Conservation (phyloP, 2,797 vertebrate genomes). For the Discoglossus pictus region DNA sequence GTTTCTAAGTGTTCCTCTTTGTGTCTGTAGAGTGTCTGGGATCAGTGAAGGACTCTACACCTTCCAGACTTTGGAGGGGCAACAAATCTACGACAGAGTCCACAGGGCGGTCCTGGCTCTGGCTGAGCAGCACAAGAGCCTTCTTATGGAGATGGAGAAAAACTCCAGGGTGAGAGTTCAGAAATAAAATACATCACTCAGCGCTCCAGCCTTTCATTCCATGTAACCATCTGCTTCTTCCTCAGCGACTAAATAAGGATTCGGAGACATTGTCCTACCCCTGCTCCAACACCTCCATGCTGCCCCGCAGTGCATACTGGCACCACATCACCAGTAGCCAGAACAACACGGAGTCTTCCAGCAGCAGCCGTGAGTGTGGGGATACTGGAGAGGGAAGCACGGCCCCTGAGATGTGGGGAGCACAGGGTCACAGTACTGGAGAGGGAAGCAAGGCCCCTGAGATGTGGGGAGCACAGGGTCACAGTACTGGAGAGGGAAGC, state of each 20-base stretch:
- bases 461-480: no score
- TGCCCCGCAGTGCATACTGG: constrained; percentile 95
- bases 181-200: no score
- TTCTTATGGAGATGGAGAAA: constrained; percentile 92
- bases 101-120: constrained; percentile 91
- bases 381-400: neutral
- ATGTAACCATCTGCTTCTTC: neutral
- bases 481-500: no score
- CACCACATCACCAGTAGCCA: constrained; percentile 93
- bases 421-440: no score
- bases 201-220: no score
- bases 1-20: no score
- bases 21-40: constrained; percentile 83
- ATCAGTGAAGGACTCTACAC: constrained; percentile 95
- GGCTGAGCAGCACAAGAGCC: constrained; percentile 92
- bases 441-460: no score
- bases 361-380: constrained; percentile 68
- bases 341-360: constrained; percentile 73
- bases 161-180: constrained; percentile 81
- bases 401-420: no score
- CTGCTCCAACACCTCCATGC: constrained; percentile 88
- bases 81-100: constrained; percentile 95
- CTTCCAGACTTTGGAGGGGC: constrained; percentile 93
- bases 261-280: constrained; percentile 84
- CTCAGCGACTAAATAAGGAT: constrained; percentile 83